Conservation (phyloP, 2,888 invertebrate genomes). For the Merodon equestris region DNA sequence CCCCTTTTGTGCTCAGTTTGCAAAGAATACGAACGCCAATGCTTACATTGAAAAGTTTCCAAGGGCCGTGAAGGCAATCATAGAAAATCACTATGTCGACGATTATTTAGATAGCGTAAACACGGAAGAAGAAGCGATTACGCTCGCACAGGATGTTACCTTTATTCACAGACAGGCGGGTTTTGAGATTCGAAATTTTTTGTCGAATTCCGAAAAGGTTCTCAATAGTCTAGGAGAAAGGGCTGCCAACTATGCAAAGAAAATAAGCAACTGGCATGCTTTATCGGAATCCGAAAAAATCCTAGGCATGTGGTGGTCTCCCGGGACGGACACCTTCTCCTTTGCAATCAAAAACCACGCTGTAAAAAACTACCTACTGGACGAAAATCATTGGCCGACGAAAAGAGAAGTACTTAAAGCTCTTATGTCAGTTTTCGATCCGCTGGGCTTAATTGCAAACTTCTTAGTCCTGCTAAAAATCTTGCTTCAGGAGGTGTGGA, state of each 20-base stretch:
- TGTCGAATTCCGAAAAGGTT: constrained; percentile 8
- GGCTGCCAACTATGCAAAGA: constrained; percentile 3
- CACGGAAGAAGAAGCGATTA: constrained; percentile 8
- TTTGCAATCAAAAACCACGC: constrained; percentile 1
- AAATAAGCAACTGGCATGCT: constrained; percentile 1
- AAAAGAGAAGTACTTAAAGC: constrained; percentile 18
- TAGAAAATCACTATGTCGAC: constrained; percentile 25
- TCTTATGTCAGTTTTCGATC: constrained; percentile 33
- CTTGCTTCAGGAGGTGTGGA: constrained; percentile 10
- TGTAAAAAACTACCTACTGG: neutral
- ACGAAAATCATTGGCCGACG: constrained; percentile 14
- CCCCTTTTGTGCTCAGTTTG: constrained; percentile 39
- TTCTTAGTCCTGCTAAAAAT: constrained; percentile 41
- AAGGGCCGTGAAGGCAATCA: constrained; percentile 10
- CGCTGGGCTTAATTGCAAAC: constrained; percentile 20
- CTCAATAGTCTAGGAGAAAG: constrained; percentile 7
- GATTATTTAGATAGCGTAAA: constrained; percentile 25
- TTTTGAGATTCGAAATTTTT: constrained; percentile 20
- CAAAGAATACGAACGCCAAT: constrained; percentile 27
- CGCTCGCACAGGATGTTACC: constrained; percentile 12
- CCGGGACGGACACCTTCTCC: neutral
- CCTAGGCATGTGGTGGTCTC: constrained; percentile 18
- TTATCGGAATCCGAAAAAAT: constrained; percentile 6
- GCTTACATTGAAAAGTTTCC: constrained; percentile 15
- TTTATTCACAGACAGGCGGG: constrained; percentile 17